Percentiles rank a stretch among this genome's conserved stretches.
phyloP scores from a whole-genome alignment of 2,113 vertebrate genomes.

The Climacteris rufus region DNA sequence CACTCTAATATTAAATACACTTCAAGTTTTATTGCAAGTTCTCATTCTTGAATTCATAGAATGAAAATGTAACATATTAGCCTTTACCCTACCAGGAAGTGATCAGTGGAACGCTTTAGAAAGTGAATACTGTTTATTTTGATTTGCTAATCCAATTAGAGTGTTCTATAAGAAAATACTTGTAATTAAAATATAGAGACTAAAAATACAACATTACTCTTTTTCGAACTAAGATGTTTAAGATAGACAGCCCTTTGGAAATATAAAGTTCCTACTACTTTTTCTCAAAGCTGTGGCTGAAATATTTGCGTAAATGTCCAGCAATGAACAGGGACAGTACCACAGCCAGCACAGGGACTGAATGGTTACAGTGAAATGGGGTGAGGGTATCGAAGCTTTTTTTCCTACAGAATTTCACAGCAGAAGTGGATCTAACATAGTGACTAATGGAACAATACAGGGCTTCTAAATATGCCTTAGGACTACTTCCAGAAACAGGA shows the following conservation, averaged over 20 bases:
- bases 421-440: background rate
- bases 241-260: background rate
- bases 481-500: background rate
- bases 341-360: background rate
- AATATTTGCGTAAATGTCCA: background rate
- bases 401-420: background rate
- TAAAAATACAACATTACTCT: background rate
- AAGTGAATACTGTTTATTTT: background rate
- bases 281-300: background rate
- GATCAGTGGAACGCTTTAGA: background rate
- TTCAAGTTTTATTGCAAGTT: background rate
- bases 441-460: background rate
- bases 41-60: background rate
- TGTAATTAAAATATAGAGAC: background rate
- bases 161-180: constrained; percentile 19
- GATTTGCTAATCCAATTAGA: constrained; percentile 12
- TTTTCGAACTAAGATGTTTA: background rate
- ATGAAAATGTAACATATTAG: background rate
- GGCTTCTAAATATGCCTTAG: background rate
- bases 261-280: background rate
- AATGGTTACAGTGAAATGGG: background rate
- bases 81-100: background rate
- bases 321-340: background rate
- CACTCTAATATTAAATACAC: background rate
- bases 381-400: background rate